Evolutionary conservation across 2,888 invertebrate genomes (phyloP).

Genomic region (Cerastoderma edule): DNA sequence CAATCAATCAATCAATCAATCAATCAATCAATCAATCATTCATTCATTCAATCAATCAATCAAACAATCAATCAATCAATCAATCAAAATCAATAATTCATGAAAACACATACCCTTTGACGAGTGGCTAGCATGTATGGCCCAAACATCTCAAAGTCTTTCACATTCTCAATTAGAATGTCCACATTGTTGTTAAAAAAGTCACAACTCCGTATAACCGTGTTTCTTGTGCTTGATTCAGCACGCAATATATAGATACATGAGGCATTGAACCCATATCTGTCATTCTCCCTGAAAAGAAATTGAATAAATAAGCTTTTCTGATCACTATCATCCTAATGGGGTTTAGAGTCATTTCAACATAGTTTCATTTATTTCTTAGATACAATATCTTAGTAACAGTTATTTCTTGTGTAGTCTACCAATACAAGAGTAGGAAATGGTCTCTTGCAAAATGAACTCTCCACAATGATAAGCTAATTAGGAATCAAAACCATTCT

Average conservation of each 20-base stretch:
- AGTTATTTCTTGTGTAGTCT: no score
- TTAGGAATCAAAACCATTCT: no score
- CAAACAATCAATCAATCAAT: no score
- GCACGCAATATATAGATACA: slow-evolving; percentile 87
- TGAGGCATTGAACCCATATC: slow-evolving; percentile 37
- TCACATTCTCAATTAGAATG: slow-evolving; percentile 88
- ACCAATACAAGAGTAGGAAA: background rate
- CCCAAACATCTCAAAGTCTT: slow-evolving; percentile 92
- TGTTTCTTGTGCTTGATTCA: slow-evolving; percentile 86
- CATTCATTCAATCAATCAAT: no score
- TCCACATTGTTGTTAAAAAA: slow-evolving; percentile 47
- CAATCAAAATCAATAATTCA: background rate
- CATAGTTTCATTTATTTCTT: background rate
- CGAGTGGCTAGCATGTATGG: slow-evolving; percentile 94
- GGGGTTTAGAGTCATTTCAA: background rate
- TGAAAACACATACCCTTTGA: slow-evolving; percentile 86
- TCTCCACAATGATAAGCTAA: slow-evolving; percentile 1
- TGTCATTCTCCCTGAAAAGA: slow-evolving; percentile 18
- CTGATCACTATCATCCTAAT: background rate
- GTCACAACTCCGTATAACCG: slow-evolving; percentile 58
- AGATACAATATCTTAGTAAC: no score
- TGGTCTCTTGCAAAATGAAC: background rate
- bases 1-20: no score
- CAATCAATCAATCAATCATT: no score
- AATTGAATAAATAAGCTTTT: background rate